These are phyloP conservation scores for Burhinus bistriatus DNA, from an alignment of 2,113 vertebrate species.

Conservation along the genomic window DNA sequence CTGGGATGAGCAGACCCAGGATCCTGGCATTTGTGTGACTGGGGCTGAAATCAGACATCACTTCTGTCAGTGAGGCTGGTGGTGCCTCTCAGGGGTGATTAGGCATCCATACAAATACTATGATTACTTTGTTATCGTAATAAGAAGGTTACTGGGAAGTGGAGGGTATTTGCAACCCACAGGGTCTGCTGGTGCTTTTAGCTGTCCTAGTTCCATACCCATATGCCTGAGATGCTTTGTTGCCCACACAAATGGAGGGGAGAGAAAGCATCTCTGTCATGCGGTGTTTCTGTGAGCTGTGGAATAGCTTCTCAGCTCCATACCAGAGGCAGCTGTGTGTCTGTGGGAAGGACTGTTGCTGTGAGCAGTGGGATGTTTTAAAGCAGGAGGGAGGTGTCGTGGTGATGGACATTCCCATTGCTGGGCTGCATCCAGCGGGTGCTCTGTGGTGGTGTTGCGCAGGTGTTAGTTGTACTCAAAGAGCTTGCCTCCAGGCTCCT, in stretches of 20 bases:
- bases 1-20: background rate
- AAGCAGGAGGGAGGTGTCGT: background rate
- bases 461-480: background rate
- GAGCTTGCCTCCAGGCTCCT: background rate
- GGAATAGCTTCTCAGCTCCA: background rate
- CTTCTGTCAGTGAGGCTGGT: background rate
- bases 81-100: background rate
- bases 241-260: rapidly evolving
- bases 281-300: background rate
- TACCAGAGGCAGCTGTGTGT: background rate
- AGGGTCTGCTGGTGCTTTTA: background rate
- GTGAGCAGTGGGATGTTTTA: background rate
- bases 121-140: background rate
- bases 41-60: background rate
- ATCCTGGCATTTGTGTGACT: background rate
- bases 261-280: rapidly evolving
- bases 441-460: background rate
- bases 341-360: background rate
- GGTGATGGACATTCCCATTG: rapidly evolving
- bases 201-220: background rate
- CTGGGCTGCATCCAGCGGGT: background rate
- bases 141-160: background rate
- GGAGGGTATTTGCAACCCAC: background rate
- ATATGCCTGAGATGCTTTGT: background rate
- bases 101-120: background rate